Conservation (phyloP, 2,888 invertebrate species). For the Leistus spinibarbis region DNA sequence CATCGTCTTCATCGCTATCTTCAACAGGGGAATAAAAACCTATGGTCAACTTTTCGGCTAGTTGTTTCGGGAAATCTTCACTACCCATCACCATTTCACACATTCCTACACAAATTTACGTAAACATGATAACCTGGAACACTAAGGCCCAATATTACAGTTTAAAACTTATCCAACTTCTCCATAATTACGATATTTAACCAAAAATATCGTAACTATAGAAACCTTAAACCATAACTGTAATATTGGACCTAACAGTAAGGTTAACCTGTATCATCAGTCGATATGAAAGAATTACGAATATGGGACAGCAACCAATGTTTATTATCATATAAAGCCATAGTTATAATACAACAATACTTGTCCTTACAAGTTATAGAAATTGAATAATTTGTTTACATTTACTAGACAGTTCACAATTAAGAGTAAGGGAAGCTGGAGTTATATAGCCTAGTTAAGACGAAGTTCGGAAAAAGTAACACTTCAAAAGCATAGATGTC, state of each 20-base stretch:
- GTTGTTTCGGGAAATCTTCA: constrained; percentile 75
- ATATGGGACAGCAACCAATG: constrained; percentile 93
- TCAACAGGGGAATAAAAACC: constrained; percentile 79
- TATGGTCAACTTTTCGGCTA: constrained; percentile 61
- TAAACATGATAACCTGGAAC: too few species aligned
- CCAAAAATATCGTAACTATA: constrained; percentile 16
- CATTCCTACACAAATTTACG: constrained; percentile 64
- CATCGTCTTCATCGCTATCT: constrained; percentile 78
- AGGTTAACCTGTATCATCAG: constrained; percentile 78
- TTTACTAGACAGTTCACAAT: not conserved
- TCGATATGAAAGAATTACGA: constrained; percentile 91
- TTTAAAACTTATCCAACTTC: too few species aligned
- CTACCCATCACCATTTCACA: constrained; percentile 91
- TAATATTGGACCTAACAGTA: too few species aligned
- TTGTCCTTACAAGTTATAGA: not conserved
- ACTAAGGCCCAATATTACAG: too few species aligned
- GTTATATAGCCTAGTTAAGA: too few species aligned
- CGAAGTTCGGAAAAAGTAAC: too few species aligned
- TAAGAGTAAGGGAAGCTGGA: too few species aligned
- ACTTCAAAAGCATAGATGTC: too few species aligned
- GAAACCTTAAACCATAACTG: too few species aligned
- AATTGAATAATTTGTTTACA: not conserved
- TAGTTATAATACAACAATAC: constrained; percentile 52
- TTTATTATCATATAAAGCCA: constrained; percentile 95
- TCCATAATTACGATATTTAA: not conserved